Conservation (phyloP, 1,140 invertebrate genomes). For the Lepeophtheirus salmonis region DNA sequence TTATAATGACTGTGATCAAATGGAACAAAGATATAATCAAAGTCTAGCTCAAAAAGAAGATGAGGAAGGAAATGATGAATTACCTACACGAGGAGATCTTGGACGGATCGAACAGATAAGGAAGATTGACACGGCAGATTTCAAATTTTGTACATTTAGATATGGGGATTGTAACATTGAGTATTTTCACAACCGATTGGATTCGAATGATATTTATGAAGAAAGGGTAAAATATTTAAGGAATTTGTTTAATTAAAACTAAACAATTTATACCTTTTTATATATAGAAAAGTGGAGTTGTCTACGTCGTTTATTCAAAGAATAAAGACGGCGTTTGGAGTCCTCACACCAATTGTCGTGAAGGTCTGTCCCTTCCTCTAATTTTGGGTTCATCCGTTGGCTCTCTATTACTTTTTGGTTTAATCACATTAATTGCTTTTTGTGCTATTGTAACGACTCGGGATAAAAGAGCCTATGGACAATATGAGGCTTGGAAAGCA, state of each 20-base stretch:
- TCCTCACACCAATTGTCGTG: not conserved
- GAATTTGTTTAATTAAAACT: not conserved
- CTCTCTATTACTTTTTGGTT: not conserved
- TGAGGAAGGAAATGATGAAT: not conserved
- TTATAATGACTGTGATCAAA: not conserved
- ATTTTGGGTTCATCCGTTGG: not conserved
- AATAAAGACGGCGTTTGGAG: not conserved
- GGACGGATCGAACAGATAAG: not conserved
- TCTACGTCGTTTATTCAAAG: not conserved
- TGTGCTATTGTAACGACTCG: not conserved
- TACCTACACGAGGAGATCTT: not conserved
- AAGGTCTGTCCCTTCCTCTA: not conserved
- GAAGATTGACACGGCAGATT: not conserved
- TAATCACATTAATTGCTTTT: not conserved
- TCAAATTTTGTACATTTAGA: not conserved
- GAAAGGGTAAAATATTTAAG: not conserved
- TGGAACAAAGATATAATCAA: not conserved
- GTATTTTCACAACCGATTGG: not conserved
- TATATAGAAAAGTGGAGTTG: not conserved
- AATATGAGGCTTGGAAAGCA: constrained; percentile 5
- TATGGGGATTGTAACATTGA: not conserved
- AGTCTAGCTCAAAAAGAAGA: not conserved
- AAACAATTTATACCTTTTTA: not conserved
- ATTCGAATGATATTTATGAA: not conserved
- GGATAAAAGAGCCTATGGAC: not conserved